phyloP scores from a whole-genome alignment of 2,888 invertebrate species.

The Peribatodes rhomboidaria region DNA sequence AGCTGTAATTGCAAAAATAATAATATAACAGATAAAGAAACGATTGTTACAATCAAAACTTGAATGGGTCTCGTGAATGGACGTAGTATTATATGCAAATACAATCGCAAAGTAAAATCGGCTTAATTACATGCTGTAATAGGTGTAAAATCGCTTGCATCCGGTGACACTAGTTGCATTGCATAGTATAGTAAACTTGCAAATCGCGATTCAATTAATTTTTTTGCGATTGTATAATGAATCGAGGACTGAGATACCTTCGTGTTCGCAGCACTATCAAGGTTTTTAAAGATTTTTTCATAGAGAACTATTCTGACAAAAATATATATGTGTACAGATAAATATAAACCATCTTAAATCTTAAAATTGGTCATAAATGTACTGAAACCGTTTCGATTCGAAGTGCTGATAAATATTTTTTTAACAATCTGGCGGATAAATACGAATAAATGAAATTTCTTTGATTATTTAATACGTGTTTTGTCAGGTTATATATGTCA shows the following conservation, averaged over 20 bases:
- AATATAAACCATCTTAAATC: too few relatives aligned
- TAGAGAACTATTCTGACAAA: constrained; percentile 1
- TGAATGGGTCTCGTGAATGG: constrained; percentile 67
- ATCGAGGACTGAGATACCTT: constrained; percentile 42
- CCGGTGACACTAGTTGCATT: constrained; percentile 56
- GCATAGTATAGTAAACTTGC: constrained; percentile 34
- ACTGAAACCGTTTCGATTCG: too few relatives aligned
- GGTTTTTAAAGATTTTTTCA: constrained; percentile 6
- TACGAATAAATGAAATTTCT: too few relatives aligned
- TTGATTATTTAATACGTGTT: too few relatives aligned
- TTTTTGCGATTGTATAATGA: constrained; percentile 38
- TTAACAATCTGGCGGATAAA: too few relatives aligned
- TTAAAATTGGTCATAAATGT: too few relatives aligned
- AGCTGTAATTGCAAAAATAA: constrained; percentile 23
- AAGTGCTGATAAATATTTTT: too few relatives aligned
- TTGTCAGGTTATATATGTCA: too few relatives aligned
- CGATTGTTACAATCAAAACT: constrained; percentile 41
- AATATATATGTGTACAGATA: too few relatives aligned
- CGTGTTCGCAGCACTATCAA: constrained; percentile 15
- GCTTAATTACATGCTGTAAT: constrained; percentile 72
- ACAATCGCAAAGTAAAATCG: constrained; percentile 70
- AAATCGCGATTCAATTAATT: constrained; percentile 48
- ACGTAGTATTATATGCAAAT: constrained; percentile 79
- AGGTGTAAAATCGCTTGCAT: constrained; percentile 72
- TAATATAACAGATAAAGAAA: constrained; percentile 38